These are phyloP conservation scores for Clupea harengus DNA, from an alignment of 2,113 vertebrate species.

Conservation along the genomic window DNA sequence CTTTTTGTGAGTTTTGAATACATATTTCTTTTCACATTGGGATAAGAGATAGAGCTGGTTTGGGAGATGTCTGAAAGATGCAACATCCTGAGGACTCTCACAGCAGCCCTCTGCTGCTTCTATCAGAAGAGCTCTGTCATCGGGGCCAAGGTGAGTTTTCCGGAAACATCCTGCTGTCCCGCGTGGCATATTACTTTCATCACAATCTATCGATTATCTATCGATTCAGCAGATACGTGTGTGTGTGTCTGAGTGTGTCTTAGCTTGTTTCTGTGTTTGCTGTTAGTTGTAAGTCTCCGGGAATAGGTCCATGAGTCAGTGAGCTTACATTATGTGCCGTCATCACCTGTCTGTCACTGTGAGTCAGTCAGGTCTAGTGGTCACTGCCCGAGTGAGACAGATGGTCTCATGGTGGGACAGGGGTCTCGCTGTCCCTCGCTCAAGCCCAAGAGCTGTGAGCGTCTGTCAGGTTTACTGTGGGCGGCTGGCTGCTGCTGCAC, in stretches of 20 bases:
- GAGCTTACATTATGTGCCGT: background rate
- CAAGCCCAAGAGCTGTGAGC: background rate
- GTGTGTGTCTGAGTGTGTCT: conserved; percentile 3
- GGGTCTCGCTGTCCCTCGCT: background rate
- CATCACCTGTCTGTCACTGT: conserved; percentile 2
- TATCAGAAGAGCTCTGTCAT: conserved; percentile 86
- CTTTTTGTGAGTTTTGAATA: background rate
- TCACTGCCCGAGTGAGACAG: background rate
- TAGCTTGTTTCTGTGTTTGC: too few relatives aligned
- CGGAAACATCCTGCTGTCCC: background rate
- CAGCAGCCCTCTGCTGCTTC: conserved; percentile 90
- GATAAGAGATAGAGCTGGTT: conserved; percentile 22
- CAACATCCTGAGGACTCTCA: conserved; percentile 78
- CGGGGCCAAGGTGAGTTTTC: conserved; percentile 83
- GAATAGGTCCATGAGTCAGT: background rate
- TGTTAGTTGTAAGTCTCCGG: background rate
- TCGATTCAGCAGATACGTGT: background rate
- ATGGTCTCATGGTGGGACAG: background rate
- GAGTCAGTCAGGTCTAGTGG: background rate
- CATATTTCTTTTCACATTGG: background rate
- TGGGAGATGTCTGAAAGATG: conserved; percentile 85
- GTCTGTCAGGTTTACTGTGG: background rate
- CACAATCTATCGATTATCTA: background rate
- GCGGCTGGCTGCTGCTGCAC: background rate
- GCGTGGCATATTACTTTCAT: background rate